These are phyloP conservation scores for Patella depressa DNA, from an alignment of 2,888 invertebrate genomes.

Conservation along the genomic window DNA sequence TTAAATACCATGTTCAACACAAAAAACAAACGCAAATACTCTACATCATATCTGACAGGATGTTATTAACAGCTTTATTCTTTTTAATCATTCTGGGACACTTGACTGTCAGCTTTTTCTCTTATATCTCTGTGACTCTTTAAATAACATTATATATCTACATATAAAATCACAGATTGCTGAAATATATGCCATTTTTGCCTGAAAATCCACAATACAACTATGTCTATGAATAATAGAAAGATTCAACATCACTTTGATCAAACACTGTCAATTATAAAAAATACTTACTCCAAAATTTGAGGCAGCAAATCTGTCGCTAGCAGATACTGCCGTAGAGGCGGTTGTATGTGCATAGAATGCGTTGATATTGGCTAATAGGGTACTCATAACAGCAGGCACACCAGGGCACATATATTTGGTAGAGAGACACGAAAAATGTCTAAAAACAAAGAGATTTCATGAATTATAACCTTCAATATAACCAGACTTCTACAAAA, in stretches of 20 bases:
- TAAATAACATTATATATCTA: no score
- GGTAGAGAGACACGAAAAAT: slow-evolving; percentile 99
- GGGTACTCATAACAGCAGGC: slow-evolving; percentile 98
- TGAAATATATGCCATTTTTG: no score
- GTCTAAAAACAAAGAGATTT: slow-evolving; percentile 76
- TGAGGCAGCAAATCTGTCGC: slow-evolving; percentile 98
- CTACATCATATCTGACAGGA: background rate
- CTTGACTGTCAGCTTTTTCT: no score
- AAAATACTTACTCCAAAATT: slow-evolving; percentile 92
- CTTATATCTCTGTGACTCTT: no score
- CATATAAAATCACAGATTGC: no score
- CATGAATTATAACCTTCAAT: background rate
- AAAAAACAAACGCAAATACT: no score
- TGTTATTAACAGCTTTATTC: no score
- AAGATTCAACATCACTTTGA: no score
- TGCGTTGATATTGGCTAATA: slow-evolving; percentile 99
- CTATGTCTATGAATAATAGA: no score
- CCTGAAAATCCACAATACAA: no score
- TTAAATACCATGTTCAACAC: background rate
- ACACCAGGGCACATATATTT: slow-evolving; percentile 98
- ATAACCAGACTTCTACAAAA: no score
- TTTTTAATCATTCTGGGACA: no score
- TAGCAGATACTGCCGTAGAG: slow-evolving; percentile 92
- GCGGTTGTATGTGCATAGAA: slow-evolving; percentile 98
- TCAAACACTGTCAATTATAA: background rate